A percentile compares a stretch with the other conserved stretches of the same genome.
Evolutionary conservation across 2,888 invertebrate genomes (phyloP).

Genomic region (Prenolepis imparis): DNA sequence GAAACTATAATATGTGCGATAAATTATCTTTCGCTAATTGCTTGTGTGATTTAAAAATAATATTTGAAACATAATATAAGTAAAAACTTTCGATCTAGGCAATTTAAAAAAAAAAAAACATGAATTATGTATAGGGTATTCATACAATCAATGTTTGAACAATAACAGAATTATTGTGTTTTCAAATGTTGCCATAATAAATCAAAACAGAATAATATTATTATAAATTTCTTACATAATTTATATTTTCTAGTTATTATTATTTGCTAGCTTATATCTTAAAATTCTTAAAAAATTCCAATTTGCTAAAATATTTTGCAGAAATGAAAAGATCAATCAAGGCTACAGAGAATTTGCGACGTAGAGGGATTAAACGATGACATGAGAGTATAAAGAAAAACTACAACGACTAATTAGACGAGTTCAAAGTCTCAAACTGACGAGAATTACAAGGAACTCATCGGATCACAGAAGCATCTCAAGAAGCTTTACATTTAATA

Average conservation of each 20-base stretch:
- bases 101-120: neutral
- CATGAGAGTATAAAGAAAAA: slow-evolving; percentile 23
- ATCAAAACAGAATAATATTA: slow-evolving; percentile 1
- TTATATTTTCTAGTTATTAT: neutral
- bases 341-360: neutral
- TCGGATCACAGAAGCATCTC: slow-evolving; percentile 22
- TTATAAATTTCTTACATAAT: neutral
- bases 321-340: neutral
- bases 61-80: neutral
- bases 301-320: slow-evolving; percentile 7
- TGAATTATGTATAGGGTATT: neutral
- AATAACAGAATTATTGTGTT: neutral
- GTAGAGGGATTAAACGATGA: slow-evolving; percentile 14
- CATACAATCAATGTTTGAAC: neutral
- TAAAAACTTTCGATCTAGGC: neutral
- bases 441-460: slow-evolving; percentile 21
- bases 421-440: slow-evolving; percentile 23
- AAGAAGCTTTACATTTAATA: slow-evolving; percentile 32
- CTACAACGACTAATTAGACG: slow-evolving; percentile 49
- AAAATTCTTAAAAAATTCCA: neutral
- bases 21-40: neutral
- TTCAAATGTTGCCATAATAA: neutral
- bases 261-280: neutral
- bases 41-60: neutral
- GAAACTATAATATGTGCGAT: neutral